Evolutionary conservation across 2,888 invertebrate species (phyloP).

Genomic region (Xylota sylvarum): DNA sequence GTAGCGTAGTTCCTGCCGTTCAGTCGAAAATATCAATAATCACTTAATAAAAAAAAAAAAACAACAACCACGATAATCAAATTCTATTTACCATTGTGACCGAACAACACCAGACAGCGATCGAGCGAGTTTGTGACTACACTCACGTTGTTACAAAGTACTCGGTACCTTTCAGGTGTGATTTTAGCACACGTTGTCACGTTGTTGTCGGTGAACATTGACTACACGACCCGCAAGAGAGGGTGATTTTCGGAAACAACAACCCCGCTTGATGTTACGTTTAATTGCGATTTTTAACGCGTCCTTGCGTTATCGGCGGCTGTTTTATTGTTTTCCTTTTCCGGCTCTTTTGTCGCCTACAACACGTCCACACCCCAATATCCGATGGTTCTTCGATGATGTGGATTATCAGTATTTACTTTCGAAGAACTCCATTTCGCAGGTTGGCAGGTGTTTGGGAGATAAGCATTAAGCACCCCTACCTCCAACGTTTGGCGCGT

Average conservation of each 20-base stretch:
- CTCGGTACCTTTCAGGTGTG: slow-evolving; percentile 41
- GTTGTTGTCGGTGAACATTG: slow-evolving; percentile 9
- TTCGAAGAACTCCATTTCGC: not conserved
- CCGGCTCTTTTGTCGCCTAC: not conserved
- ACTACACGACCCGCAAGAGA: slow-evolving; percentile 15
- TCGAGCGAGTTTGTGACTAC: slow-evolving; percentile 36
- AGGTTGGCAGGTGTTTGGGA: slow-evolving; percentile 24
- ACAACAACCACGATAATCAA: slow-evolving; percentile 27
- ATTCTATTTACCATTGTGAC: slow-evolving; percentile 25
- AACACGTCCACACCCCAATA: not conserved
- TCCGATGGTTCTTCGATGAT: not conserved
- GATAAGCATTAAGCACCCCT: slow-evolving; percentile 5
- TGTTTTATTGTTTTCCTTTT: slow-evolving; percentile 30
- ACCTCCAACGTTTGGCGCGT: slow-evolving; percentile 2
- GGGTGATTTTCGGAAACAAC: slow-evolving; percentile 6
- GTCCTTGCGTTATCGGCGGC: slow-evolving; percentile 59
- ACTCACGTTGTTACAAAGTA: slow-evolving; percentile 44
- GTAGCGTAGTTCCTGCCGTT: slow-evolving; percentile 20
- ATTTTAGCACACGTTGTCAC: slow-evolving; percentile 36
- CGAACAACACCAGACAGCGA: not conserved
- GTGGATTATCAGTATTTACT: slow-evolving; percentile 9
- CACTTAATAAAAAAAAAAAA: slow-evolving; percentile 36
- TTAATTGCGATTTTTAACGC: slow-evolving; percentile 61
- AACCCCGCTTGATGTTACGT: slow-evolving; percentile 25
- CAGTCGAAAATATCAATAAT: slow-evolving; percentile 43